Evolutionary conservation across 2,888 invertebrate genomes (phyloP).

Genomic region (Spisula subtruncata): DNA sequence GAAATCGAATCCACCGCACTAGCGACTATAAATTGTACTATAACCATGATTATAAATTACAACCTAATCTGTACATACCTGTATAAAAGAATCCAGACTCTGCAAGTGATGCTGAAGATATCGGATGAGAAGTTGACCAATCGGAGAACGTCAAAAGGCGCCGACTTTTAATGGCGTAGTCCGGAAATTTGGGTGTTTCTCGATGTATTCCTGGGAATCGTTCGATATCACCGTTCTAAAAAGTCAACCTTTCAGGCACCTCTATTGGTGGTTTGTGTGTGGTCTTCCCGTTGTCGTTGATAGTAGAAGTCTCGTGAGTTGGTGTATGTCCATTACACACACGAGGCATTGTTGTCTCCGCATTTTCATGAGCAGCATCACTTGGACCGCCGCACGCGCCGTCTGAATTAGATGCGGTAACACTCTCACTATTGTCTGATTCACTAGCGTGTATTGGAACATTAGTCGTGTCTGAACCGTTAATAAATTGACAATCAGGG

Average conservation of each 20-base stretch:
- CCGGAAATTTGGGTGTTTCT: conserved; percentile 35
- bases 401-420: too few species aligned
- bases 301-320: neutral
- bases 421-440: neutral
- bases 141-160: neutral
- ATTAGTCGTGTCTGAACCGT: conserved; percentile 7
- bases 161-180: conserved; percentile 28
- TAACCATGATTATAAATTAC: too few species aligned
- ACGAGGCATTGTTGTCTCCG: too few species aligned
- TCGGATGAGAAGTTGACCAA: neutral
- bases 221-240: neutral
- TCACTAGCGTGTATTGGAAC: conserved; percentile 23
- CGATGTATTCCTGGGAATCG: neutral
- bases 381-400: conserved; percentile 3
- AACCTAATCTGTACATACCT: neutral
- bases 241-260: neutral
- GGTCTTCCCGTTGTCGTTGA: neutral
- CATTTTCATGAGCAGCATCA: neutral
- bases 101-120: neutral
- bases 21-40: too few species aligned
- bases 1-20: too few species aligned
- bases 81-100: conserved; percentile 16
- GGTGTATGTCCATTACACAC: neutral
- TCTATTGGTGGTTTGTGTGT: neutral
- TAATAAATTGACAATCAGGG: conserved; percentile 27